Conservation (phyloP, 2,797 vertebrate genomes). For the Microctenopoma stevenorrisi region DNA sequence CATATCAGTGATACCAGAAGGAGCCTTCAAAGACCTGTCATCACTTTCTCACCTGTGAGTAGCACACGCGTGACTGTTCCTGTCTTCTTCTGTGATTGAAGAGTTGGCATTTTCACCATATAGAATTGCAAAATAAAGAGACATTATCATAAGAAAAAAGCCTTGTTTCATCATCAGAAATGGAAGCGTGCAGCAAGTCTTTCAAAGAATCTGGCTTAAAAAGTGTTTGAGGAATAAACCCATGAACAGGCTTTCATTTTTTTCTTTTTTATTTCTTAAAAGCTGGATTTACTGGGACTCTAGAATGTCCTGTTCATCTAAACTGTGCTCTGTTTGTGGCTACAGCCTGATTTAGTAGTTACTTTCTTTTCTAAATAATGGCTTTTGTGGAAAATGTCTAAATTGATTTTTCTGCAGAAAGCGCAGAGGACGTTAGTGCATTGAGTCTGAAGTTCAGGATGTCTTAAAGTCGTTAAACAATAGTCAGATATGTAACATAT, state of each 20-base stretch:
- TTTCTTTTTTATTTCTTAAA: not conserved
- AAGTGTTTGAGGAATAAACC: slow-evolving; percentile 18
- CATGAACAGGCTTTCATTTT: not conserved
- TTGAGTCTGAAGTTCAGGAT: not conserved
- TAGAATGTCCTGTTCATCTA: not conserved
- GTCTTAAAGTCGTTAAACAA: not conserved
- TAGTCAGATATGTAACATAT: slow-evolving; percentile 6
- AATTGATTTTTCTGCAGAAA: slow-evolving; percentile 4
- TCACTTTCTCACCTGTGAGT: slow-evolving; percentile 97
- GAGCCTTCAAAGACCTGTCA: slow-evolving; percentile 94
- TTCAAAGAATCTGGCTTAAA: not conserved
- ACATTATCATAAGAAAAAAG: slow-evolving; percentile 32
- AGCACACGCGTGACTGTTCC: slow-evolving; percentile 6
- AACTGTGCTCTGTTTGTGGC: not conserved
- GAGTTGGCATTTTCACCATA: slow-evolving; percentile 2
- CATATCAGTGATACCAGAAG: slow-evolving; percentile 95
- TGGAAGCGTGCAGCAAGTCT: slow-evolving; percentile 12
- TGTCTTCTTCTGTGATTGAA: slow-evolving; percentile 2
- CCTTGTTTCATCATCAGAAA: not conserved
- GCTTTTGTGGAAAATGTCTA: slow-evolving; percentile 1
- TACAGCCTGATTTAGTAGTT: no score
- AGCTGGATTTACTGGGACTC: not conserved
- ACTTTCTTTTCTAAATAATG: slow-evolving; percentile 8
- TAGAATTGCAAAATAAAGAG: slow-evolving; percentile 15
- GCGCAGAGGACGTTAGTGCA: not conserved